Evolutionary conservation across 2,113 vertebrate species (phyloP).

Genomic region (Scartelaos histophorus): DNA sequence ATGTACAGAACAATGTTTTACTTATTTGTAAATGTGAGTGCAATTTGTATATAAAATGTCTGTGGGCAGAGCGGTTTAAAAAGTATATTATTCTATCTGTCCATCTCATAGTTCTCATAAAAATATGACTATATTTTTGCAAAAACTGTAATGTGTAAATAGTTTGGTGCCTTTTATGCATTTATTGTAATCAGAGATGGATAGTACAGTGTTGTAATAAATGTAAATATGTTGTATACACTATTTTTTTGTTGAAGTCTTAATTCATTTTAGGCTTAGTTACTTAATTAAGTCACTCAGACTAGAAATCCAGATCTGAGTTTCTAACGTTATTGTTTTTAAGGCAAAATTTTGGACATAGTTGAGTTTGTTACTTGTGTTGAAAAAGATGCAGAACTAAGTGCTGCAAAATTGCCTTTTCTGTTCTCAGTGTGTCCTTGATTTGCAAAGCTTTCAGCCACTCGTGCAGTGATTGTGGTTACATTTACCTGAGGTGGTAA

Average conservation of each 20-base stretch:
- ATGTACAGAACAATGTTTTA: neutral
- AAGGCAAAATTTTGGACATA: conserved; percentile 7
- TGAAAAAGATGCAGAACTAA: conserved; percentile 24
- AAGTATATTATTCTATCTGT: neutral
- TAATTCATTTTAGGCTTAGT: neutral
- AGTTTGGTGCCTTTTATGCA: neutral
- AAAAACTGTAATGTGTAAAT: neutral
- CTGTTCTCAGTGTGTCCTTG: conserved; percentile 8
- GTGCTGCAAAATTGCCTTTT: conserved; percentile 7
- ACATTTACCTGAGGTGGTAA: conserved; percentile 14
- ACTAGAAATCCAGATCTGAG: neutral
- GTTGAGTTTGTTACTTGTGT: conserved; percentile 13
- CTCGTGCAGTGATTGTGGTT: conserved; percentile 4
- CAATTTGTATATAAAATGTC: conserved; percentile 10
- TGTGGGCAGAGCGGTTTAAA: conserved; percentile 23
- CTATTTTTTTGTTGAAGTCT: neutral
- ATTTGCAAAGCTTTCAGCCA: conserved; percentile 26
- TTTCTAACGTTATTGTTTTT: neutral
- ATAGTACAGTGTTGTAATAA: neutral
- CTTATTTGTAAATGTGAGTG: neutral
- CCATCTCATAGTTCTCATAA: neutral
- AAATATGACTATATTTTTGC: conserved; percentile 23
- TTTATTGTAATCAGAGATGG: neutral
- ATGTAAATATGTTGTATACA: neutral
- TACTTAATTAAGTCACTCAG: neutral